These are phyloP conservation scores for Tapirus indicus DNA, from an alignment of 2,797 vertebrate genomes.

Conservation along the genomic window DNA sequence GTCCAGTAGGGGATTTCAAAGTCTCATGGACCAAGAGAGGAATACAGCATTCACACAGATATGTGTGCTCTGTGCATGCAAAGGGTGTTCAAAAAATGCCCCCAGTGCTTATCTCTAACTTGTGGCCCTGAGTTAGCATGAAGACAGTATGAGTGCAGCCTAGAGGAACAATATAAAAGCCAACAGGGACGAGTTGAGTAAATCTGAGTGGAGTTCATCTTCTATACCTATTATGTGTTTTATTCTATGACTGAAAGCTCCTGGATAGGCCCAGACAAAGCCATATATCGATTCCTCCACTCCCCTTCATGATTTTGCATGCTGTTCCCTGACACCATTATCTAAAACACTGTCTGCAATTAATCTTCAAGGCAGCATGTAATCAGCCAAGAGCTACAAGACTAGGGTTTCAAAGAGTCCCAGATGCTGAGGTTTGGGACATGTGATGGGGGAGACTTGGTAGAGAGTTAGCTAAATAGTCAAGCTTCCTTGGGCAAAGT, in stretches of 20 bases:
- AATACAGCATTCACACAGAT: not conserved
- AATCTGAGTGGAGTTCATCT: conserved; percentile 66
- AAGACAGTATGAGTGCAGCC: not conserved
- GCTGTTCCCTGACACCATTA: conserved; percentile 83
- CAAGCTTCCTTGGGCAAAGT: not conserved
- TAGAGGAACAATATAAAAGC: not conserved
- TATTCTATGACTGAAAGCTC: conserved; percentile 76
- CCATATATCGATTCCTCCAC: conserved; percentile 76
- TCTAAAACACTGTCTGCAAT: conserved; percentile 86
- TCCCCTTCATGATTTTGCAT: conserved; percentile 66
- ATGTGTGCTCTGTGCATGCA: not conserved
- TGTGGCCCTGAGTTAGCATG: not conserved
- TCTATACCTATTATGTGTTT: conserved; percentile 34
- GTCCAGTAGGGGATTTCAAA: not conserved
- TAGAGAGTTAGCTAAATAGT: conserved; percentile 47
- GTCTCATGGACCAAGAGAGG: not conserved
- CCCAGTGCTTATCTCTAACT: not conserved
- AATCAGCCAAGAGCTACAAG: conserved; percentile 81
- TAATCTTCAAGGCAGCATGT: conserved; percentile 86
- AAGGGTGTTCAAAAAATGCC: not conserved
- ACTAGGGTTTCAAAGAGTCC: conserved; percentile 78
- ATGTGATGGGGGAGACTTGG: not conserved
- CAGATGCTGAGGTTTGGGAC: conserved; percentile 47
- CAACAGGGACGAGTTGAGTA: not conserved
- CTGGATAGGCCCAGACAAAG: conserved; percentile 81